Conservation (phyloP, 2,888 invertebrate species). For the Tachina fera region DNA sequence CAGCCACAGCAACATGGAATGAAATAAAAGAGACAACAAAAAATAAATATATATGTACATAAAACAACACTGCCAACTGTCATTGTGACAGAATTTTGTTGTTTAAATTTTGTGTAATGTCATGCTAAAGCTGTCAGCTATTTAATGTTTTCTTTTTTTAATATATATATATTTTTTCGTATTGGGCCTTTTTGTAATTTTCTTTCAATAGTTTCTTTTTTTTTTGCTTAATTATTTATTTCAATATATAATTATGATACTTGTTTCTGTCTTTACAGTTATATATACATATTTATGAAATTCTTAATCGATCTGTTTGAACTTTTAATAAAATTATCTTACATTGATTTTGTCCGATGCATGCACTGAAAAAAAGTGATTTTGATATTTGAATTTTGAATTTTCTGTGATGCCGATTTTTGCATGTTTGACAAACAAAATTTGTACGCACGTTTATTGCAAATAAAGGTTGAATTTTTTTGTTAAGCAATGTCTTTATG, state of each 20-base stretch:
- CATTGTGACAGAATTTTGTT: constrained; percentile 68
- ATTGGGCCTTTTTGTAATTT: constrained; percentile 21
- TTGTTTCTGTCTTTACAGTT: constrained; percentile 68
- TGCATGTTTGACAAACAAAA: no score
- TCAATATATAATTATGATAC: constrained; percentile 56
- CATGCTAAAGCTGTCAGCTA: constrained; percentile 71
- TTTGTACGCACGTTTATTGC: no score
- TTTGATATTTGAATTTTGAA: no score
- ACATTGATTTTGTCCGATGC: no score
- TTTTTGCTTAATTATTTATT: constrained; percentile 14
- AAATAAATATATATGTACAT: not conserved
- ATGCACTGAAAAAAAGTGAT: not conserved
- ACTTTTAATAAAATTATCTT: constrained; percentile 16
- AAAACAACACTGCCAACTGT: constrained; percentile 67
- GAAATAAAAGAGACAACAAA: constrained; percentile 29
- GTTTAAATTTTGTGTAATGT: constrained; percentile 60
- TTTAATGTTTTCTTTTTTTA: constrained; percentile 55
- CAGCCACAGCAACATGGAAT: constrained; percentile 32
- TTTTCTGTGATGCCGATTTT: no score
- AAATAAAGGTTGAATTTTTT: no score
- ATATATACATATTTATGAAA: constrained; percentile 77
- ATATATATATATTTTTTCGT: constrained; percentile 12
- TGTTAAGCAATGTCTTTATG: no score
- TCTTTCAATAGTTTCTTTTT: constrained; percentile 27
- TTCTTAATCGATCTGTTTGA: constrained; percentile 47